Conservation (phyloP, 2,113 vertebrate species). For the Peromyscus maniculatus region DNA sequence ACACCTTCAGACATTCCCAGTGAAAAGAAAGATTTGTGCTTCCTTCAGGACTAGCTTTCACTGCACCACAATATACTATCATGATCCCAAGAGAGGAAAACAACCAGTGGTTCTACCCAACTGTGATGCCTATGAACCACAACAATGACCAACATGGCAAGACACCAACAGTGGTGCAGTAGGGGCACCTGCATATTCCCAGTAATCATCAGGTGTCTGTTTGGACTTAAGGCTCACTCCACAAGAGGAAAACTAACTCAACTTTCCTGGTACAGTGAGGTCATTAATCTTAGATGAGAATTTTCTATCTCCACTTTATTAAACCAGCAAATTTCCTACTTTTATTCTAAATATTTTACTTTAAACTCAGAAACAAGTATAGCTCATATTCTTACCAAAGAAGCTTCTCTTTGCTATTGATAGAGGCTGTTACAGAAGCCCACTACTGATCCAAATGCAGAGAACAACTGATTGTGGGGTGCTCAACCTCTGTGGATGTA, state of each 20-base stretch:
- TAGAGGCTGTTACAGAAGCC: background rate
- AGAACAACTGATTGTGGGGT: background rate
- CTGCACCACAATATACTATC: background rate
- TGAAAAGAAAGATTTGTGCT: background rate
- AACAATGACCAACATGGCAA: background rate
- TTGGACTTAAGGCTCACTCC: too few species aligned
- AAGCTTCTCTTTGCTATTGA: background rate
- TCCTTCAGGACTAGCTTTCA: background rate
- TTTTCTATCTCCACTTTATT: background rate
- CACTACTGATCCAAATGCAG: background rate
- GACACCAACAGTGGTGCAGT: background rate
- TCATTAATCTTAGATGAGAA: background rate
- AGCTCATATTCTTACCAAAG: background rate
- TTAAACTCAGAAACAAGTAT: background rate
- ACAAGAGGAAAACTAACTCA: background rate
- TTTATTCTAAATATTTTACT: background rate
- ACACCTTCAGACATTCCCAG: background rate
- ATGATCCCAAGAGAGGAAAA: background rate
- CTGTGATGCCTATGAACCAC: background rate
- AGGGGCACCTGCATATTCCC: background rate
- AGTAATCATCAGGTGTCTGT: background rate
- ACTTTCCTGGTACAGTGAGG: background rate
- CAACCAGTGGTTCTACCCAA: too few species aligned
- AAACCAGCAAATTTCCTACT: background rate
- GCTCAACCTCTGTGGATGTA: background rate